Conservation (phyloP, 2,113 vertebrate genomes). For the Crotalus tigris region DNA sequence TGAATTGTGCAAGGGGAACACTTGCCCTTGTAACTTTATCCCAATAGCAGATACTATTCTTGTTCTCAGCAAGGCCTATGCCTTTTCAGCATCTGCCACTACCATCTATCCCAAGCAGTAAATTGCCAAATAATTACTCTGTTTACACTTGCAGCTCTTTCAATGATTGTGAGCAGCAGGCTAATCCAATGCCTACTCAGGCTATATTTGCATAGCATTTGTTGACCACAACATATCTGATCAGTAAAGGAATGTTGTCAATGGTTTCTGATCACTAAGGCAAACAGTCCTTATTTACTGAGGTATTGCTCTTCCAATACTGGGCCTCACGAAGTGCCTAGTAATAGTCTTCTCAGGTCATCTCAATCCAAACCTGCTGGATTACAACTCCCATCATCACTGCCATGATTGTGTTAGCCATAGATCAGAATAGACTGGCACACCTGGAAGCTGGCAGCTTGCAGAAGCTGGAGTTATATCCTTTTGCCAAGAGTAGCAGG, state of each 20-base stretch:
- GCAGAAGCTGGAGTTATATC: background rate
- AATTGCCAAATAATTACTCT: background rate
- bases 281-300: background rate
- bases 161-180: background rate
- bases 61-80: background rate
- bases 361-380: background rate
- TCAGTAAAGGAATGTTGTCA: background rate
- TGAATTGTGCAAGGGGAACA: background rate
- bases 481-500: background rate
- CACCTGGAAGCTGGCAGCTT: background rate
- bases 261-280: background rate
- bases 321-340: background rate
- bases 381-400: background rate
- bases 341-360: background rate
- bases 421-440: background rate
- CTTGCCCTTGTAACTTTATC: background rate
- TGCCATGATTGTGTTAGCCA: background rate
- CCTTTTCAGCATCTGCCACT: background rate
- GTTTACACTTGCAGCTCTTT: background rate
- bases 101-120: background rate
- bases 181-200: background rate
- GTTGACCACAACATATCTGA: background rate
- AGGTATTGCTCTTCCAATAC: background rate
- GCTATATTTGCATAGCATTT: background rate
- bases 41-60: constrained; percentile 10